Evolutionary conservation across 2,113 vertebrate species (phyloP), one percentile per base, ranked within the genome.

Genomic region (Sylvilagus bachmani): DNA sequence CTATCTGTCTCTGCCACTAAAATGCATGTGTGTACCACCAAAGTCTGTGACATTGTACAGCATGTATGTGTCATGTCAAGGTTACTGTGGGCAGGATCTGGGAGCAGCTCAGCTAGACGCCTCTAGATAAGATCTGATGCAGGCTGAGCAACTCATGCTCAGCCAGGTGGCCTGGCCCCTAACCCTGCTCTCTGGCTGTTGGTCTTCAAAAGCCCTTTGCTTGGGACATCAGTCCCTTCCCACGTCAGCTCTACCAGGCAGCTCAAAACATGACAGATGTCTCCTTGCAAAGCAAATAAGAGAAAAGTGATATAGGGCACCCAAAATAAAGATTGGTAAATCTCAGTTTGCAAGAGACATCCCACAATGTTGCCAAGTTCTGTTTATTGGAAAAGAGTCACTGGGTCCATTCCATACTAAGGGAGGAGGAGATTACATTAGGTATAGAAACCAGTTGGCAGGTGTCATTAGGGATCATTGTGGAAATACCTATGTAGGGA

Each of bases 21-120:
- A 11, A 22, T 1, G 7, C 24, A 21, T 2, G 4, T 2, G 3
- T 5, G 19, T 25, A 11, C 0, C 61, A 14, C 16, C 19, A 1
- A 12, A 29, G 58, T 31, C 33, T 2, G 22, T 2, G 4, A 8
- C 27, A 29, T 21, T 2, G 8, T 10, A 62, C 0, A 17, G 13
- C 36, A 21, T 1, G 10, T 31, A 0, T 29, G 16, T 66, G 58
- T 29, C 3, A 19, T 24, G 12, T 66, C 44, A 12, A 1, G 1
- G 8, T 27, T 58, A 9, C 0, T 9, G 31, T 4, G 38, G 17
- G 4, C 49, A 69, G 36, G 12, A 27, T 22, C 29, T 9, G 64
- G 24, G 9, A 17, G 29, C 3, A n/a, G 44, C 16, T 66, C 6
- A 22, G 25, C 9, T 0, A 0, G n/a, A 5, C 4, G 22, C 6